Evolutionary conservation across 2,797 vertebrate species (phyloP).

Genomic region (Phoxinus dragarum): DNA sequence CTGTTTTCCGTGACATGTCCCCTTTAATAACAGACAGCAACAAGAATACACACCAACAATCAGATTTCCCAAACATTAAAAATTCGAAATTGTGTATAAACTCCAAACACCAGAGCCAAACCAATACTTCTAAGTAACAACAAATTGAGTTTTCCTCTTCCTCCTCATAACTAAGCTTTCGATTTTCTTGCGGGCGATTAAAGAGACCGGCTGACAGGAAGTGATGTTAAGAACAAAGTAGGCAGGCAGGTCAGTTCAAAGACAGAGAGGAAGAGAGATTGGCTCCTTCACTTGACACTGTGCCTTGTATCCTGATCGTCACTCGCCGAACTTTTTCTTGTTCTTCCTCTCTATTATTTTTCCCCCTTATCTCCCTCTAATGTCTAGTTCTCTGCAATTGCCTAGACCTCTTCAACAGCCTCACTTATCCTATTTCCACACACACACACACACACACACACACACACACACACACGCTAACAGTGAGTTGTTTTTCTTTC

Average conservation of each 20-base stretch:
- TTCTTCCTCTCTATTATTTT: constrained; percentile 32
- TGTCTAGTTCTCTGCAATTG: constrained; percentile 52
- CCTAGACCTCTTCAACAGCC: constrained; percentile 43
- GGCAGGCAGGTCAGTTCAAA: constrained; percentile 34
- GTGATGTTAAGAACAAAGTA: constrained; percentile 34
- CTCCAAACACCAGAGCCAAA: constrained; percentile 31
- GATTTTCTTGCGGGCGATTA: constrained; percentile 12
- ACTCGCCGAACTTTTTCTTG: constrained; percentile 33
- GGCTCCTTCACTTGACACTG: constrained; percentile 31
- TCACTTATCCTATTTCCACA: constrained; percentile 55
- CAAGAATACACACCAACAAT: background rate
- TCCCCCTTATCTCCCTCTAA: constrained; percentile 37
- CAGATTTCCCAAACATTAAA: background rate
- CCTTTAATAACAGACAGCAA: constrained; percentile 9
- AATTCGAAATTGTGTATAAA: background rate
- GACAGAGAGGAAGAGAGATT: constrained; percentile 28
- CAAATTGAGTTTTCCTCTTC: constrained; percentile 16
- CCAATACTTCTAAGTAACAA: constrained; percentile 7
- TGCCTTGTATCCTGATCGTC: constrained; percentile 30
- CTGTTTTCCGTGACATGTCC: constrained; percentile 1
- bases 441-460: background rate
- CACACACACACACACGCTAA: constrained; percentile 2
- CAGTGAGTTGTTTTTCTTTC: constrained; percentile 54
- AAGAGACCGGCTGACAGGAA: constrained; percentile 8
- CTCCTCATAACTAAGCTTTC: constrained; percentile 25